Evolutionary conservation across 2,797 vertebrate genomes (phyloP), one percentile per base, ranked within the genome.

Genomic region (Todus mexicanus): DNA sequence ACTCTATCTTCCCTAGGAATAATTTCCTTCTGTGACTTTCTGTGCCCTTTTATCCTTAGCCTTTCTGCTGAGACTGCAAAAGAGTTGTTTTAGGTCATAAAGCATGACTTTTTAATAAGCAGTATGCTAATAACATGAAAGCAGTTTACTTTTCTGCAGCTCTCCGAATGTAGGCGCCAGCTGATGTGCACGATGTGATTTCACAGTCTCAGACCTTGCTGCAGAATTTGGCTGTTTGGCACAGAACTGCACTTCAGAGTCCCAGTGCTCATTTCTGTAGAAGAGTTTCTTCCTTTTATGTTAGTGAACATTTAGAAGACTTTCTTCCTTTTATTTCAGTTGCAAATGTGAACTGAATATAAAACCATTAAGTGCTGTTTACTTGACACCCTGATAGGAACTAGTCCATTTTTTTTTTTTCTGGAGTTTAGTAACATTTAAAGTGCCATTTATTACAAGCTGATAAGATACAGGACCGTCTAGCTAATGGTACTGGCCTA

Each of bases 221-320:
- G 65, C 42, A 92, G 63, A 89, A 83, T 72, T 54, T 57, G 60
- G 31, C 40, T 79, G 29, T 71, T 93, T 71, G 50, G 86, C 37
- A 84, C 71, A 85, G 75, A 83, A 66, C 37, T 91, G 84, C 63
- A 48, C 48, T 87, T 89, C 69, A 83, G 45, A 72, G 75, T 87
- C 87, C 51, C 84, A 92, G 61, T 1, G 11, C 75, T 94, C 45
- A 6, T 77, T 94, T 90, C 72, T 83, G 47, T 45, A 50, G 43
- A 72, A 82, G 63, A 68, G 33, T 63, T 92, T 89, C 50, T 93
- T 90, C 74, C 50, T 87, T 94, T 93, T 89, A 80, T 86, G 47
- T 87, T 87, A 77, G 61, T 47, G 69, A 89, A 56, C 50, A 89
- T 54, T 90, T 91, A 74, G 40, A 91, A 87, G 73, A 77, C 59